phyloP scores from a whole-genome alignment of 2,113 vertebrate species.

The Eleginops maclovinus region DNA sequence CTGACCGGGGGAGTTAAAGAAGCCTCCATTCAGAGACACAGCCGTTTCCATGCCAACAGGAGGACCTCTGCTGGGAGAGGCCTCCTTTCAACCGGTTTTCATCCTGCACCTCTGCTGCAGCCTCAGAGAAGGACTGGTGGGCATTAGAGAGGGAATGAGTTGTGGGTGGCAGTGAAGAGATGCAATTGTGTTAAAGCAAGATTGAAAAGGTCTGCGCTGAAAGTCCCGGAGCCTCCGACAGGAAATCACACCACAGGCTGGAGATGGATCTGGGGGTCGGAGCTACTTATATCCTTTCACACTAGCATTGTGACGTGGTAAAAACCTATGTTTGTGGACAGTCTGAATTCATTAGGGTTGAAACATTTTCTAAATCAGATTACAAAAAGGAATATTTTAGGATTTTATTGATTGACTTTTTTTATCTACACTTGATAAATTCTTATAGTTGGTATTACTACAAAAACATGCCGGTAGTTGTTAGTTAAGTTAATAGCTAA shows the following conservation, averaged over 20 bases:
- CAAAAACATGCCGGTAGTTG: no score
- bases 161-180: conserved; percentile 57
- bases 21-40: conserved; percentile 71
- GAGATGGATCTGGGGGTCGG: neutral
- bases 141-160: conserved; percentile 49
- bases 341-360: neutral
- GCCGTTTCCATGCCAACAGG: conserved; percentile 73
- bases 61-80: conserved; percentile 63
- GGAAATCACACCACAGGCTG: conserved; percentile 19
- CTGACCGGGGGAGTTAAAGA: conserved; percentile 58
- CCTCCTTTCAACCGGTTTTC: conserved; percentile 60
- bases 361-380: neutral
- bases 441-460: no score
- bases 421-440: no score
- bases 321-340: neutral
- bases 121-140: conserved; percentile 55
- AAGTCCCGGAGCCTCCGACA: conserved; percentile 36
- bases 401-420: no score
- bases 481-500: no score
- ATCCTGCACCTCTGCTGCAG: conserved; percentile 56
- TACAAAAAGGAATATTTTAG: no score
- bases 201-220: conserved; percentile 56
- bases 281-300: neutral
- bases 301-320: neutral
- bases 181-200: conserved; percentile 67